Conservation (phyloP, 2,888 invertebrate species). For the Oxyteleia sp. region DNA sequence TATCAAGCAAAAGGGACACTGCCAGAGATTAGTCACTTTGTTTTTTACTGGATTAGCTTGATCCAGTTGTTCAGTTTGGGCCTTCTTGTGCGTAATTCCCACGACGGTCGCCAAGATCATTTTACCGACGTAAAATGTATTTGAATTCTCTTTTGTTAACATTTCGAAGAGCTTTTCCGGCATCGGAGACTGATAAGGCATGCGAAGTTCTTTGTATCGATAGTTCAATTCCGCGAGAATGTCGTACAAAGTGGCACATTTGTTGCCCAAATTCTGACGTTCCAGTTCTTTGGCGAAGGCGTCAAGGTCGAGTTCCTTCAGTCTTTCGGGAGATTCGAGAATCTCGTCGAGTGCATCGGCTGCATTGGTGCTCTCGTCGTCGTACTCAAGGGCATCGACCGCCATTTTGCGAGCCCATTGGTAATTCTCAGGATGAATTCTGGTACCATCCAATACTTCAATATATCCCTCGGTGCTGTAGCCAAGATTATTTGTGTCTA, state of each 20-base stretch:
- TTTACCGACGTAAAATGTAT: constrained; percentile 96
- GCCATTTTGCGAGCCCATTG: constrained; percentile 99
- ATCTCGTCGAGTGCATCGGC: constrained; percentile 99
- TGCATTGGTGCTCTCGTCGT: constrained; percentile 98
- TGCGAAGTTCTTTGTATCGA: constrained; percentile 96
- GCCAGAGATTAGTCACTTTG: constrained; percentile 98
- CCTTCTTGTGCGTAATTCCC: constrained; percentile 95
- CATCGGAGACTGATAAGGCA: constrained; percentile 92
- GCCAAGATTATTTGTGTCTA: constrained; percentile 98
- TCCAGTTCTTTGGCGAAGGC: constrained; percentile 93
- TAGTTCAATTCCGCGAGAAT: constrained; percentile 98
- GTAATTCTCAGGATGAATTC: constrained; percentile 99
- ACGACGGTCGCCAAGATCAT: constrained; percentile 94
- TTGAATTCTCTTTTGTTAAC: constrained; percentile 98
- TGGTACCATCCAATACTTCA: constrained; percentile 98
- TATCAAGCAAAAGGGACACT: constrained; percentile 98
- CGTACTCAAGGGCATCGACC: constrained; percentile 99
- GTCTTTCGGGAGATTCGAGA: constrained; percentile 96
- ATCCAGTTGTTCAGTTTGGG: constrained; percentile 97
- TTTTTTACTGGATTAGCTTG: constrained; percentile 98
- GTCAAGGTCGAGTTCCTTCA: constrained; percentile 96
- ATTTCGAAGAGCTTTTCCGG: constrained; percentile 97
- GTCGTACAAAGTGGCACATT: constrained; percentile 98
- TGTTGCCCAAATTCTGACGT: constrained; percentile 95
- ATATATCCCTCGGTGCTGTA: constrained; percentile 98